These are phyloP conservation scores for Menidia menidia DNA, from an alignment of 2,797 vertebrate species.

Conservation along the genomic window DNA sequence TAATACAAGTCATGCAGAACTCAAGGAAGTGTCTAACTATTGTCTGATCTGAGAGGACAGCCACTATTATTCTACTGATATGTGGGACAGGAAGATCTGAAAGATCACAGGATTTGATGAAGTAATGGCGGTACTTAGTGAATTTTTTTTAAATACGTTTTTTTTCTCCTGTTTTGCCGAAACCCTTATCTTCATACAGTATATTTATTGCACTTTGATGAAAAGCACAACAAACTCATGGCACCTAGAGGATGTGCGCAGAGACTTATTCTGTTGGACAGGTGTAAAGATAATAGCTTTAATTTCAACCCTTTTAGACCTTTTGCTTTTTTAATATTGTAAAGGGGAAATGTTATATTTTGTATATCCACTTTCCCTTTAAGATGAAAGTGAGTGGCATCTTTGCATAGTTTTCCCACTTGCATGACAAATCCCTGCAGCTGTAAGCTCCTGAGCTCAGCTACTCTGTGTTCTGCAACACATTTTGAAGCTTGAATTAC, in stretches of 20 bases:
- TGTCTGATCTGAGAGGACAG: slow-evolving; percentile 62
- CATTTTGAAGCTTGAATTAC: background rate
- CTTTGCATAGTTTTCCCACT: slow-evolving; percentile 32
- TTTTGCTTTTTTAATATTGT: slow-evolving; percentile 35
- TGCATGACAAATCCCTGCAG: slow-evolving; percentile 34
- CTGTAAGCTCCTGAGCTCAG: slow-evolving; percentile 23
- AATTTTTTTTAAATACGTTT: background rate
- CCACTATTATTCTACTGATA: slow-evolving; percentile 57
- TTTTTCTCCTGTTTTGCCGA: slow-evolving; percentile 47
- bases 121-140: slow-evolving; percentile 65
- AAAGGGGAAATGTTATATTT: slow-evolving; percentile 26
- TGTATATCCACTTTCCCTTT: slow-evolving; percentile 44
- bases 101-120: slow-evolving; percentile 57
- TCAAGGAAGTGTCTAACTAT: slow-evolving; percentile 57
- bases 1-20: slow-evolving; percentile 69
- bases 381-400: slow-evolving; percentile 40
- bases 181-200: slow-evolving; percentile 26
- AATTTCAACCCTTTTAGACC: slow-evolving; percentile 45
- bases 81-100: slow-evolving; percentile 71
- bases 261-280: slow-evolving; percentile 20
- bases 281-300: slow-evolving; percentile 34
- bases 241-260: slow-evolving; percentile 12
- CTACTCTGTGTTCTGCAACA: background rate
- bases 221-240: slow-evolving; percentile 3
- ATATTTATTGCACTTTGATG: background rate